Evolutionary conservation across 2,113 vertebrate genomes (phyloP).

Genomic region (Chloropsis hardwickii): DNA sequence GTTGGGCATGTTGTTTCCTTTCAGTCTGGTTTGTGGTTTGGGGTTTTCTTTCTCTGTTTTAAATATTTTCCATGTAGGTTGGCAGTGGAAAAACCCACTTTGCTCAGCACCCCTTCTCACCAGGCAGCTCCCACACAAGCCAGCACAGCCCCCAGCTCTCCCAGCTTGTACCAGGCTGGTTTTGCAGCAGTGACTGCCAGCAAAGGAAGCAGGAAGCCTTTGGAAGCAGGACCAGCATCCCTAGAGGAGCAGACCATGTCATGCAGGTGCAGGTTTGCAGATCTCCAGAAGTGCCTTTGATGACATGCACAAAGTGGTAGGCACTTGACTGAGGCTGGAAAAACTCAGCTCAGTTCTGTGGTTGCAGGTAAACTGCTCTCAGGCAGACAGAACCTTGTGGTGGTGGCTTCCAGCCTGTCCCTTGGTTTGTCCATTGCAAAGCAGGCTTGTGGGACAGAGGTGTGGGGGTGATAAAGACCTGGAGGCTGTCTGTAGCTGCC

Average conservation of each 20-base stretch:
- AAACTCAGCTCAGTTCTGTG: neutral
- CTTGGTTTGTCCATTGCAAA: neutral
- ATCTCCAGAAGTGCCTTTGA: neutral
- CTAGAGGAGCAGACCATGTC: neutral
- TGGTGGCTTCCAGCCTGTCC: neutral
- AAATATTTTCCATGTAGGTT: neutral
- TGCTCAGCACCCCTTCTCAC: neutral
- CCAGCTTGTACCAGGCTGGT: neutral
- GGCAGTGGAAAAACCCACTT: neutral
- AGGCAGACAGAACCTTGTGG: neutral
- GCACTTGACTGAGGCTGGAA: neutral
- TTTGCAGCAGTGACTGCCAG: neutral
- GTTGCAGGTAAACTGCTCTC: neutral
- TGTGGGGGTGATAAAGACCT: neutral
- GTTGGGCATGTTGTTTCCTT: neutral
- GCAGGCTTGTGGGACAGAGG: neutral
- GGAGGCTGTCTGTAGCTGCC: neutral
- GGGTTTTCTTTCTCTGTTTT: neutral
- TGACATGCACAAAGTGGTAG: rapidly evolving
- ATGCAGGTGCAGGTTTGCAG: neutral
- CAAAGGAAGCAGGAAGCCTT: neutral
- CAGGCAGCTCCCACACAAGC: rapidly evolving
- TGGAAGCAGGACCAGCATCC: neutral
- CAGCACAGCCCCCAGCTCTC: neutral
- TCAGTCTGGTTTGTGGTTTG: neutral